Conservation (phyloP, 2,888 invertebrate genomes). For the Brachyptera risi region DNA sequence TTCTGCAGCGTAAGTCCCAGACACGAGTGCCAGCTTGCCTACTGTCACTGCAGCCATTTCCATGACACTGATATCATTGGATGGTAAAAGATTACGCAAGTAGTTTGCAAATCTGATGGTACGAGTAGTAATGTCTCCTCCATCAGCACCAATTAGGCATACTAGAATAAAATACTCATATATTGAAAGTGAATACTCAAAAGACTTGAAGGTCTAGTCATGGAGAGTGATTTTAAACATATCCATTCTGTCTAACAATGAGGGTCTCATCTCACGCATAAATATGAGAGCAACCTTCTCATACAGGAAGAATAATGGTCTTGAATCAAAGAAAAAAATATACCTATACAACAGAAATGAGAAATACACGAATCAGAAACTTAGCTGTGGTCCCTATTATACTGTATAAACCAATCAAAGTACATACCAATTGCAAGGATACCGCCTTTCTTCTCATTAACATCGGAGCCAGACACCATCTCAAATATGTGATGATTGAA, state of each 20-base stretch:
- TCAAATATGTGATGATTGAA: constrained; percentile 94
- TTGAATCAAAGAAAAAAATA: no score
- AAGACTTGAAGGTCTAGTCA: no score
- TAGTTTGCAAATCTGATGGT: constrained; percentile 92
- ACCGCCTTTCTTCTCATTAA: constrained; percentile 92
- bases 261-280: no score
- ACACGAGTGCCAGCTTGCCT: constrained; percentile 84
- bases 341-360: no score
- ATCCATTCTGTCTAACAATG: no score
- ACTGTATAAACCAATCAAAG: no score
- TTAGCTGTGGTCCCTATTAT: no score
- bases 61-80: constrained; percentile 89
- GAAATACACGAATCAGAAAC: no score
- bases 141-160: constrained; percentile 88
- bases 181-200: no score
- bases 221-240: no score
- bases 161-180: constrained; percentile 60
- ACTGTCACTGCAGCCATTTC: constrained; percentile 94
- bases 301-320: no score
- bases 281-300: no score
- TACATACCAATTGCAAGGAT: constrained; percentile 81
- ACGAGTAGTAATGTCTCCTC: constrained; percentile 84
- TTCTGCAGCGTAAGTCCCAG: constrained; percentile 91
- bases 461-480: constrained; percentile 91
- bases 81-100: constrained; percentile 82